Percentiles rank a stretch among this genome's conserved stretches.
These are phyloP conservation scores for Cebus imitator DNA, from an alignment of 2,113 vertebrate genomes.

Conservation along the genomic window DNA sequence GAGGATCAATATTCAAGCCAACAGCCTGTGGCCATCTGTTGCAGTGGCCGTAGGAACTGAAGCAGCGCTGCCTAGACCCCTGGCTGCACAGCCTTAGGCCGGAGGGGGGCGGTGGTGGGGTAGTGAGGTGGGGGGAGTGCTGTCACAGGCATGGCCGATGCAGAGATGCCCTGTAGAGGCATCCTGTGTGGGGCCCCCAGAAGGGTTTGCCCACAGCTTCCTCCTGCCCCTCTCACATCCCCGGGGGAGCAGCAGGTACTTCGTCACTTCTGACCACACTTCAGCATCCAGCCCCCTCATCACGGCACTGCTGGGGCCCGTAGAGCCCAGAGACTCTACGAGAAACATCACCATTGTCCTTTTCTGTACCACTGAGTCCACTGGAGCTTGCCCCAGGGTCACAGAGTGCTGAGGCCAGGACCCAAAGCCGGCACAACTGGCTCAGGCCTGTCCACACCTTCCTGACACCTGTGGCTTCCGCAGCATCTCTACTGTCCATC, in stretches of 20 bases:
- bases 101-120: no score
- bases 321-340: accelerated
- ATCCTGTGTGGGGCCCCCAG: neutral
- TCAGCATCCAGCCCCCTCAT: accelerated
- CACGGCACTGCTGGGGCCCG: accelerated
- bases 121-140: no score
- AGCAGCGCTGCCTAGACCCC: accelerated
- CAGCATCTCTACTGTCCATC: neutral
- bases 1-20: neutral
- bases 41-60: no score
- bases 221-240: neutral
- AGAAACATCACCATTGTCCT: neutral
- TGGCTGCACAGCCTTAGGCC: neutral
- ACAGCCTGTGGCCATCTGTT: accelerated
- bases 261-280: accelerated
- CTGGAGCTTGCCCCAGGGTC: neutral
- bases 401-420: neutral
- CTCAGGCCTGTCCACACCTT: neutral
- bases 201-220: neutral
- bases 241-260: neutral
- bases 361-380: neutral
- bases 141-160: neutral
- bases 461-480: neutral
- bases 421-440: neutral
- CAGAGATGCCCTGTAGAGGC: neutral